A percentile compares a stretch with the other conserved stretches of the same genome.
Evolutionary conservation across 2,797 vertebrate species (phyloP).

Genomic region (Anolis apletophallus): DNA sequence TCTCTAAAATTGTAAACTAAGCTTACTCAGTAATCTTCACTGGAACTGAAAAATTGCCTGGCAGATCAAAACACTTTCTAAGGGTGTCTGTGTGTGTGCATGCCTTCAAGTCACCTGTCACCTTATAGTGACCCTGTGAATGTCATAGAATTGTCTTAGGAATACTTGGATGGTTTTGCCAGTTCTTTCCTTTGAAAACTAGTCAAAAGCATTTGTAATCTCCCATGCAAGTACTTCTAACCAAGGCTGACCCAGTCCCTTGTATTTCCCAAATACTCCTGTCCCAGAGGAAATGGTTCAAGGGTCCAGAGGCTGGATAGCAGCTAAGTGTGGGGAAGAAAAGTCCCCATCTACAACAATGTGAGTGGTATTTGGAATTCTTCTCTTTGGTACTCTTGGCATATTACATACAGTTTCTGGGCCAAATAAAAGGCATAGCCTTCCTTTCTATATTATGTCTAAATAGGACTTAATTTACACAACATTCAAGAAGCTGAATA

Average conservation of each 20-base stretch:
- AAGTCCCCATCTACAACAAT: background rate
- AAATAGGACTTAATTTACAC: background rate
- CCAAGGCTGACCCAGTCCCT: no score
- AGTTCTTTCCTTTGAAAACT: no score
- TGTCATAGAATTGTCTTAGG: no score
- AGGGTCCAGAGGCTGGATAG: background rate
- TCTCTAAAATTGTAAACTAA: background rate
- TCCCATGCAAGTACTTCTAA: no score
- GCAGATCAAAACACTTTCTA: background rate
- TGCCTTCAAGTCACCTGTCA: no score
- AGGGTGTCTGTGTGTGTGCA: no score
- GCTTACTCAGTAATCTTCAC: background rate
- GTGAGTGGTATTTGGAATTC: background rate
- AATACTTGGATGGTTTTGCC: no score
- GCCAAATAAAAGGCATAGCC: background rate
- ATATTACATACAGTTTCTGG: background rate
- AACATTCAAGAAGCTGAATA: background rate
- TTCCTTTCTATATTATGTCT: background rate
- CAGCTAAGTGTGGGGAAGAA: background rate
- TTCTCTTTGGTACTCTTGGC: background rate
- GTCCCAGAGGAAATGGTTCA: background rate
- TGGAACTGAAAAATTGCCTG: background rate
- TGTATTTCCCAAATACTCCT: background rate
- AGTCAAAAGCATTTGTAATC: no score
- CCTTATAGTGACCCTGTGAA: no score